Evolutionary conservation across 2,113 vertebrate species (phyloP).

Genomic region (Martes martes): DNA sequence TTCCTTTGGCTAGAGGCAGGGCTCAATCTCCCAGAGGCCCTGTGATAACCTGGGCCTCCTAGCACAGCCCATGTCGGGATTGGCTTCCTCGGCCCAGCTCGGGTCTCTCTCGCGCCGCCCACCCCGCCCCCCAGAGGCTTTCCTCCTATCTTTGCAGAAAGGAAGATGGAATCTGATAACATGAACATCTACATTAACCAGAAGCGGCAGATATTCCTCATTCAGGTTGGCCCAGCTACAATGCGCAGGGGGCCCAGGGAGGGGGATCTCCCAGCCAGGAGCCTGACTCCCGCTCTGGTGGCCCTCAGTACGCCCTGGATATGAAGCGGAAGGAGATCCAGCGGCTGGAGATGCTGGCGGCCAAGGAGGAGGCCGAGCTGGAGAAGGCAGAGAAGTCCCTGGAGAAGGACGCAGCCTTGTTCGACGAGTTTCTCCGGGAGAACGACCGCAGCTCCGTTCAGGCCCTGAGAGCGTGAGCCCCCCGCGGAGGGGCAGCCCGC

Average conservation of each 20-base stretch:
- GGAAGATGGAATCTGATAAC: constrained; percentile 80
- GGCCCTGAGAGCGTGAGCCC: constrained; percentile 86
- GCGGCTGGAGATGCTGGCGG: constrained; percentile 83
- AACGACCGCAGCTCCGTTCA: constrained; percentile 87
- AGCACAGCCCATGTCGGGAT: not conserved
- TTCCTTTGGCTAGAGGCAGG: not conserved
- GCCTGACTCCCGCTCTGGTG: not conserved
- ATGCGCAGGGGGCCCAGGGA: rapidly evolving
- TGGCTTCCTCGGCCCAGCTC: rapidly evolving
- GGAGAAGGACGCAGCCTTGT: constrained; percentile 83
- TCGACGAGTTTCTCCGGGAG: constrained; percentile 90
- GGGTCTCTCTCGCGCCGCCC: not conserved
- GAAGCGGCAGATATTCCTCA: constrained; percentile 88
- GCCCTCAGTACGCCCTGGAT: constrained; percentile 85
- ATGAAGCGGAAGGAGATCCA: constrained; percentile 87
- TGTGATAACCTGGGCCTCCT: not conserved
- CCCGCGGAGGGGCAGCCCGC: not conserved
- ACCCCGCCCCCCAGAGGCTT: not conserved
- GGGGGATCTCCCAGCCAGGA: not conserved
- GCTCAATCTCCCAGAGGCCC: rapidly evolving
- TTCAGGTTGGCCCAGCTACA: constrained; percentile 85
- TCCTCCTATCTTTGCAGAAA: constrained; percentile 80
- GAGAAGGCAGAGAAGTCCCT: constrained; percentile 83
- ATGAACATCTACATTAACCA: constrained; percentile 83
- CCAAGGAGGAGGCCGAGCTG: constrained; percentile 84